Conservation (phyloP, 2,888 invertebrate species). For the Leucophenga maculata region DNA sequence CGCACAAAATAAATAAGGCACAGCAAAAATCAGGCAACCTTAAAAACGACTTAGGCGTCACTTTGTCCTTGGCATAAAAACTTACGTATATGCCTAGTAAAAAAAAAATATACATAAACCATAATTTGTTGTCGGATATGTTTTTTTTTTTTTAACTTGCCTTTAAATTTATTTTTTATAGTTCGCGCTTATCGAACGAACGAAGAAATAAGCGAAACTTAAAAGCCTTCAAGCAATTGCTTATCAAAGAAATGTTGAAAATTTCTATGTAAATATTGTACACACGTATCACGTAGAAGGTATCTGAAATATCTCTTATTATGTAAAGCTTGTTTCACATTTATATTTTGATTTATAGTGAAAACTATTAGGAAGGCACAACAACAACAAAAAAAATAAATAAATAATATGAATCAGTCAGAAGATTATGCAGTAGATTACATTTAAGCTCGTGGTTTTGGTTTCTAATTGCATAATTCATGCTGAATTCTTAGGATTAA, state of each 20-base stretch:
- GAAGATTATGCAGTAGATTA: conserved; percentile 60
- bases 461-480: no score
- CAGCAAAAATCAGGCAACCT: conserved; percentile 6
- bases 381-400: no score
- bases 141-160: conserved; percentile 8
- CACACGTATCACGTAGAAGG: conserved; percentile 21
- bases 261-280: conserved; percentile 19
- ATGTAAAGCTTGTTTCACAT: conserved; percentile 23
- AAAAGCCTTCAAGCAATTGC: conserved; percentile 7
- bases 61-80: conserved; percentile 47
- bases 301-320: conserved; percentile 36
- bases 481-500: no score
- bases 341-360: conserved; percentile 31
- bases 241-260: conserved; percentile 16
- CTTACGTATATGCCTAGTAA: conserved; percentile 8
- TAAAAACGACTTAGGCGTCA: neutral
- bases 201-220: conserved; percentile 2
- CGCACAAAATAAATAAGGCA: conserved; percentile 49
- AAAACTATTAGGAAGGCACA: conserved; percentile 65
- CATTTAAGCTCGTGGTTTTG: conserved; percentile 56
- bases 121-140: conserved; percentile 54
- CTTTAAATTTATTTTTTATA: neutral
- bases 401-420: conserved; percentile 57
- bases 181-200: conserved; percentile 37
- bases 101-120: conserved; percentile 35